A percentile compares a stretch with the other conserved stretches of the same genome.
Conservation (phyloP, 2,113 vertebrate species). For the Neolamprologus caudopunctatus region DNA sequence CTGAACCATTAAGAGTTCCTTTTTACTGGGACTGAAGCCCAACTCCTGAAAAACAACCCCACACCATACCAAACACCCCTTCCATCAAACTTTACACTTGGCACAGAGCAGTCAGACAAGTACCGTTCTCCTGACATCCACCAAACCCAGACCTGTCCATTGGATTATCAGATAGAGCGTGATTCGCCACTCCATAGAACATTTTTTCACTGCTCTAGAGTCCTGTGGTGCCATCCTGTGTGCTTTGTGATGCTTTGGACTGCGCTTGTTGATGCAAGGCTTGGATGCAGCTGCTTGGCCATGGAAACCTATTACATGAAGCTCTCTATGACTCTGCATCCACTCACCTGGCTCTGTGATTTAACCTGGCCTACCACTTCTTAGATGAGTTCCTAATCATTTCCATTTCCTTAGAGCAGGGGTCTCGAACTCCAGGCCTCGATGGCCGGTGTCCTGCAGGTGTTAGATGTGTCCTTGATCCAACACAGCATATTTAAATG, state of each 20-base stretch:
- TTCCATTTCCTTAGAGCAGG: neutral
- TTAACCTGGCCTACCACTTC: neutral
- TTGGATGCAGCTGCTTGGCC: neutral
- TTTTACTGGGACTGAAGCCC: neutral
- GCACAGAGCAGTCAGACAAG: neutral
- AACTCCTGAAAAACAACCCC: neutral
- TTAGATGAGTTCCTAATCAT: neutral
- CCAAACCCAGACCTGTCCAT: neutral
- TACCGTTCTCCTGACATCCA: neutral
- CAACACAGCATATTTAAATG: neutral
- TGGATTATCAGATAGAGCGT: neutral
- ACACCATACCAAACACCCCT: neutral
- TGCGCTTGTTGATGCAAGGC: neutral
- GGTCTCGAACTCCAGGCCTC: neutral
- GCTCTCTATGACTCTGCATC: neutral
- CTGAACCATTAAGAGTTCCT: neutral
- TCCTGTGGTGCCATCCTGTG: neutral
- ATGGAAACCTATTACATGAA: neutral
- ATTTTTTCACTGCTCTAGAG: neutral
- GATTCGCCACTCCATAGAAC: neutral
- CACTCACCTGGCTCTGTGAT: neutral
- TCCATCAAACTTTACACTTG: neutral
- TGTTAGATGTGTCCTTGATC: neutral
- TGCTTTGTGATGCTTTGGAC: neutral
- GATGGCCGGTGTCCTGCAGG: neutral